Evolutionary conservation across 2,888 invertebrate genomes (phyloP).

Genomic region (Drosophila pegasa): DNA sequence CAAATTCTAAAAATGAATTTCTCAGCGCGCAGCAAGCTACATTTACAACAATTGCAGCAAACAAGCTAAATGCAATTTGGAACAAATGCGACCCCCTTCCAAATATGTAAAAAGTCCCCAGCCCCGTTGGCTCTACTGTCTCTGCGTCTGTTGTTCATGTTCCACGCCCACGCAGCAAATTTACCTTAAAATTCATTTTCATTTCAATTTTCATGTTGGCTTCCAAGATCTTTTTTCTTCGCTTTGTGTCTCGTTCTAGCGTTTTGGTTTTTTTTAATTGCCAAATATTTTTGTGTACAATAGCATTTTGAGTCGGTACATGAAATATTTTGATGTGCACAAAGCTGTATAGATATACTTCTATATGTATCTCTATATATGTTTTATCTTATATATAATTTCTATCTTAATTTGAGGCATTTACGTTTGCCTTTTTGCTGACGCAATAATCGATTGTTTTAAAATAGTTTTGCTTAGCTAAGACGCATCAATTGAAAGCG

Average conservation of each 20-base stretch:
- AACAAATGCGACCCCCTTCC: constrained; percentile 24
- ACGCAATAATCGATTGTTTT: constrained; percentile 73
- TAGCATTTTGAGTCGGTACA: constrained; percentile 51
- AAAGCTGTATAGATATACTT: constrained; percentile 5
- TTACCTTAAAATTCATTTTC: constrained; percentile 75
- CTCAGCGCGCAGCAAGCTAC: constrained; percentile 14
- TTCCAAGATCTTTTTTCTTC: constrained; percentile 21
- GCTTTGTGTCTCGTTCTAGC: constrained; percentile 23
- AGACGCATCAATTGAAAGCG: constrained; percentile 21
- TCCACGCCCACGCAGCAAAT: constrained; percentile 70
- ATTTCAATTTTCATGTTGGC: constrained; percentile 52
- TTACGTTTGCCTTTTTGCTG: constrained; percentile 48
- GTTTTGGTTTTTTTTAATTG: constrained; percentile 54
- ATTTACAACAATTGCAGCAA: constrained; percentile 43
- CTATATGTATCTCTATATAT: background rate
- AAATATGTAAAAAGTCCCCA: background rate
- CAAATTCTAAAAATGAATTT: constrained; percentile 4
- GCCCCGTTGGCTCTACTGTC: background rate
- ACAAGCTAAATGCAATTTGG: constrained; percentile 50
- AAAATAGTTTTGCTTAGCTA: constrained; percentile 37
- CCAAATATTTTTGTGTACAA: constrained; percentile 68
- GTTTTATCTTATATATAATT: constrained; percentile 1
- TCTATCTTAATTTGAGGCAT: constrained; percentile 16
- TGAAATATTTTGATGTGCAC: constrained; percentile 42
- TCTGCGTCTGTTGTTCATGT: constrained; percentile 35